These are phyloP conservation scores for Athripsodes cinereus DNA, from an alignment of 2,888 invertebrate genomes.

Conservation along the genomic window DNA sequence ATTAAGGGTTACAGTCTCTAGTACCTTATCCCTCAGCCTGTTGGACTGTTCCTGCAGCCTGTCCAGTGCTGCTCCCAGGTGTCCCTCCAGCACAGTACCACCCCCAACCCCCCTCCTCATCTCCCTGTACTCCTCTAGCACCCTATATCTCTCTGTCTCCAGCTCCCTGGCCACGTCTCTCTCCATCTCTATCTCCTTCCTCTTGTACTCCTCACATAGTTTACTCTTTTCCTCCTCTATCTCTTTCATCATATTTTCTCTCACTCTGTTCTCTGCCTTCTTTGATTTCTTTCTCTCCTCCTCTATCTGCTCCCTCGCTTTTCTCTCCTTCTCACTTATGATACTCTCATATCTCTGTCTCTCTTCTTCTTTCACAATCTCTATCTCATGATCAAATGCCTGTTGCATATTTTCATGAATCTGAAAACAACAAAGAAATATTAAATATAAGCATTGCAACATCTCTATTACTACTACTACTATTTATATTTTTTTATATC, in stretches of 20 bases:
- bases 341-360: conserved; percentile 18
- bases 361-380: conserved; percentile 19
- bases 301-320: conserved; percentile 18
- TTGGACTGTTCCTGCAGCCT: conserved; percentile 21
- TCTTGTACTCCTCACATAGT: conserved; percentile 29
- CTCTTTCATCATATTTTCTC: conserved; percentile 25
- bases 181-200: conserved; percentile 29
- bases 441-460: not conserved
- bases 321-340: conserved; percentile 14
- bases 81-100: conserved; percentile 10
- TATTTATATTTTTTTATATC: too few species aligned
- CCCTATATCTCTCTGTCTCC: conserved; percentile 29
- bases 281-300: conserved; percentile 20
- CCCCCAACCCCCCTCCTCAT: conserved; percentile 6
- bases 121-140: conserved; percentile 28
- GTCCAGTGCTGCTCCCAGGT: conserved; percentile 19
- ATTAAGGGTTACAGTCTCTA: too few species aligned
- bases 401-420: conserved; percentile 23
- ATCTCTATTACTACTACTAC: too few species aligned
- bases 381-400: conserved; percentile 25
- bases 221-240: conserved; percentile 20
- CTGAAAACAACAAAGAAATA: conserved; percentile 14
- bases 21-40: conserved; percentile 23
- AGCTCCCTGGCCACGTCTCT: conserved; percentile 23
- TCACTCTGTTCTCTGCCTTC: conserved; percentile 9